Conservation (phyloP, 2,113 vertebrate genomes). For the Nymphicus hollandicus region DNA sequence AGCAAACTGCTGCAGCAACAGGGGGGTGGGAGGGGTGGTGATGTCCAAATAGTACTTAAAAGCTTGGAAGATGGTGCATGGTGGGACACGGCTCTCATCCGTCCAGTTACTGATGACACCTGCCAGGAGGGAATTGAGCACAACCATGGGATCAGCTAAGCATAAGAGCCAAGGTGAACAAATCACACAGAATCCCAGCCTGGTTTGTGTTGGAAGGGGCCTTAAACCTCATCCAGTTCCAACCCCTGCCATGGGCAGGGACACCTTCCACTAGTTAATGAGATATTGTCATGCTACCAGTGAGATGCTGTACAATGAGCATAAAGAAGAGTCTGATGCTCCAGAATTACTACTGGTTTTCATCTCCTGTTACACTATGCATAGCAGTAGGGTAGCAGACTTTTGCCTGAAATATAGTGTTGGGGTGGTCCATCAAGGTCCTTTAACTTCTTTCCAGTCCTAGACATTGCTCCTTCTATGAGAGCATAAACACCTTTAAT, state of each 20-base stretch:
- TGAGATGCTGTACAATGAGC: neutral
- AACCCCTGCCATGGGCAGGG: neutral
- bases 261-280: neutral
- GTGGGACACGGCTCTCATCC: constrained; percentile 86
- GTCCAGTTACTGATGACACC: constrained; percentile 98
- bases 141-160: neutral
- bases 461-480: neutral
- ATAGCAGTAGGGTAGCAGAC: neutral
- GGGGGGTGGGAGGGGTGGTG: constrained; percentile 90
- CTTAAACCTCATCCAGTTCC: neutral
- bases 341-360: neutral
- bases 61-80: constrained; percentile 94
- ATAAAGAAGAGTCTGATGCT: neutral
- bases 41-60: constrained; percentile 97
- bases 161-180: neutral
- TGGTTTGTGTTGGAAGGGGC: neutral
- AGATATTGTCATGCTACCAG: neutral
- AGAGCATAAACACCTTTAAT: neutral
- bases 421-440: neutral
- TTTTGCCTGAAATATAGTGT: neutral
- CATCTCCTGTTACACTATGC: neutral
- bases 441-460: neutral
- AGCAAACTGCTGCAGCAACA: constrained; percentile 93
- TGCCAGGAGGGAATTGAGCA: constrained; percentile 54
- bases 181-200: neutral